phyloP scores from a whole-genome alignment of 2,797 vertebrate genomes.

The Eupleurogrammus muticus region DNA sequence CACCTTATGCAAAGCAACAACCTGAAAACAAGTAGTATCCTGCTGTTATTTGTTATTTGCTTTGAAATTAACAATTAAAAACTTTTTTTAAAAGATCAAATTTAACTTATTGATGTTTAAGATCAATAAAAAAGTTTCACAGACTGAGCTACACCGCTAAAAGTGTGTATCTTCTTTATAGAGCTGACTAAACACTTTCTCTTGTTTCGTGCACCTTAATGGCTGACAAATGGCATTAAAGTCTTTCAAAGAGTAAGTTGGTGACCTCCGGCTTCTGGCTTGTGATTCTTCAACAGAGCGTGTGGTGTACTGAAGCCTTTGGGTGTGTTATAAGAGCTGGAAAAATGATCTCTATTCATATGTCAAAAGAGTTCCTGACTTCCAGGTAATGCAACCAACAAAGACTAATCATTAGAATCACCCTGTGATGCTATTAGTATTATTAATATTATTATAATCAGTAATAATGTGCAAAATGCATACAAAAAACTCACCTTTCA shows the following conservation, averaged over 20 bases:
- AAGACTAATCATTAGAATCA: too few relatives aligned
- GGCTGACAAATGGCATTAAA: slow-evolving; percentile 8
- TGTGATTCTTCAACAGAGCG: slow-evolving; percentile 35
- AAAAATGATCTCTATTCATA: too few relatives aligned
- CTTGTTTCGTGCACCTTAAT: slow-evolving; percentile 4
- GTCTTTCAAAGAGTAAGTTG: slow-evolving; percentile 11
- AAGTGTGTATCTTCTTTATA: neutral
- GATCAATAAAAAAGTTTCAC: neutral
- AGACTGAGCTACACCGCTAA: slow-evolving; percentile 7
- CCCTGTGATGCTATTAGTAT: too few relatives aligned
- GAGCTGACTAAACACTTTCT: neutral
- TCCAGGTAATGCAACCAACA: too few relatives aligned
- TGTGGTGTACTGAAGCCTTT: neutral
- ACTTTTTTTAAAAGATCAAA: neutral
- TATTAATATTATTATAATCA: too few relatives aligned
- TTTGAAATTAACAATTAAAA: neutral
- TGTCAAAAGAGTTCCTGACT: too few relatives aligned
- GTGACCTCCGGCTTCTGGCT: slow-evolving; percentile 9
- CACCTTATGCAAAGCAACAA: neutral
- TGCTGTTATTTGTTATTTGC: too few relatives aligned
- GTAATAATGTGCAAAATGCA: too few relatives aligned
- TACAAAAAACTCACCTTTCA: too few relatives aligned
- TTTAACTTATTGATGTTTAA: too few relatives aligned
- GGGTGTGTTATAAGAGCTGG: too few relatives aligned
- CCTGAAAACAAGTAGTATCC: neutral